Conservation (phyloP, 1,140 invertebrate genomes). For the Popillia japonica region DNA sequence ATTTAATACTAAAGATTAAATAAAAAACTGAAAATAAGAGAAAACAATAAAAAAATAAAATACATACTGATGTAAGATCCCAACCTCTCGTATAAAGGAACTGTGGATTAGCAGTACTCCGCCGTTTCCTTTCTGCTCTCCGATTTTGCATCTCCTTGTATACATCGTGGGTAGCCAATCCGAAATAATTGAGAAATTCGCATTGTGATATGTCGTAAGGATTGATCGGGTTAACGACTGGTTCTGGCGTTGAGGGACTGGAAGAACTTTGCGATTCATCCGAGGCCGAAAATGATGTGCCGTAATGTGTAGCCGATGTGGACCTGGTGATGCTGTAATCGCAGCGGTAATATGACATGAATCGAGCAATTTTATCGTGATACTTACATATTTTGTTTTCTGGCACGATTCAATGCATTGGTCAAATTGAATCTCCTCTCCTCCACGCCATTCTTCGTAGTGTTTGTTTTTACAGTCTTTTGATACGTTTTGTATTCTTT, state of each 20-base stretch:
- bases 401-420: constrained; percentile 52
- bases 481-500: constrained; percentile 55
- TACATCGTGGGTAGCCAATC: constrained; percentile 61
- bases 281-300: constrained; percentile 49
- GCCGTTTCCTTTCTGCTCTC: constrained; percentile 64
- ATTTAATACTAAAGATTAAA: constrained; percentile 23
- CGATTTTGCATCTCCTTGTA: constrained; percentile 63
- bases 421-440: constrained; percentile 54
- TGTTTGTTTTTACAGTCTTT: constrained; percentile 51
- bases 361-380: background rate
- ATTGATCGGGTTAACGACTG: constrained; percentile 47
- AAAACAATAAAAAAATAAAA: constrained; percentile 39
- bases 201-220: constrained; percentile 54
- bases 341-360: background rate
- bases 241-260: constrained; percentile 49
- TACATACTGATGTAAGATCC: constrained; percentile 49
- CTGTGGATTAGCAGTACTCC: constrained; percentile 66
- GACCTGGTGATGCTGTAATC: constrained; percentile 48
- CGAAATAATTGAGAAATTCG: constrained; percentile 60
- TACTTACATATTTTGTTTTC: constrained; percentile 60
- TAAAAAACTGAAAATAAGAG: constrained; percentile 37
- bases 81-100: constrained; percentile 63
- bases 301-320: constrained; percentile 46
- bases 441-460: constrained; percentile 52
- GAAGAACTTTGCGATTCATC: constrained; percentile 53